Evolutionary conservation across 2,797 vertebrate genomes (phyloP).

Genomic region (Spatula clypeata): DNA sequence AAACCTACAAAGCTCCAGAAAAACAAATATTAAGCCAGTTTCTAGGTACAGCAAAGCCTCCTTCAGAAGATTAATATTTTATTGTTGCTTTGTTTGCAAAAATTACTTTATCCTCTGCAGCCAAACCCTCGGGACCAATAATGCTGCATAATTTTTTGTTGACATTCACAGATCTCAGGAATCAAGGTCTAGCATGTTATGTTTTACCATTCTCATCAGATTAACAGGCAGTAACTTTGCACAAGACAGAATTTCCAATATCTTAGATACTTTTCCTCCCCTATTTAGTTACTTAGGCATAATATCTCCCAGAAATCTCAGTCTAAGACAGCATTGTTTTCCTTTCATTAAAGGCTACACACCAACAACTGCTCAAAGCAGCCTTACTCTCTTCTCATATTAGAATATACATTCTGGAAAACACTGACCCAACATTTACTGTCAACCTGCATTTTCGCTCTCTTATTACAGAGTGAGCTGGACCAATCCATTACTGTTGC

Average conservation of each 20-base stretch:
- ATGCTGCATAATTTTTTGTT: neutral
- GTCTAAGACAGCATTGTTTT: neutral
- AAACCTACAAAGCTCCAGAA: neutral
- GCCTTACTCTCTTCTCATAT: neutral
- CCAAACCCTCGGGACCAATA: neutral
- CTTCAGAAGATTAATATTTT: neutral
- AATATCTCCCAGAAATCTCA: neutral
- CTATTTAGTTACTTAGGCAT: neutral
- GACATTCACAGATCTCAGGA: neutral
- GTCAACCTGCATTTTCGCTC: neutral
- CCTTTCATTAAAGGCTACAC: neutral
- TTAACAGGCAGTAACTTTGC: neutral
- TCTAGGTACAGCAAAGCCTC: neutral
- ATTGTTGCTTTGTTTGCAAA: neutral
- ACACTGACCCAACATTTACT: neutral
- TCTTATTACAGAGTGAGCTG: neutral
- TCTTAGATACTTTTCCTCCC: neutral
- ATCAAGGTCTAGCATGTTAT: neutral
- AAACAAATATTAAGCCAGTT: neutral
- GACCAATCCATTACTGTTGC: neutral
- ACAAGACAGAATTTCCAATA: neutral
- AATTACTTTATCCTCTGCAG: neutral
- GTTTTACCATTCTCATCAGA: neutral
- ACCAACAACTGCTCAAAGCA: neutral
- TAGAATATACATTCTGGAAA: neutral